Base-by-base conservation (phyloP, 1,140 invertebrate species). In the Sycophaga agraensis region DNA sequence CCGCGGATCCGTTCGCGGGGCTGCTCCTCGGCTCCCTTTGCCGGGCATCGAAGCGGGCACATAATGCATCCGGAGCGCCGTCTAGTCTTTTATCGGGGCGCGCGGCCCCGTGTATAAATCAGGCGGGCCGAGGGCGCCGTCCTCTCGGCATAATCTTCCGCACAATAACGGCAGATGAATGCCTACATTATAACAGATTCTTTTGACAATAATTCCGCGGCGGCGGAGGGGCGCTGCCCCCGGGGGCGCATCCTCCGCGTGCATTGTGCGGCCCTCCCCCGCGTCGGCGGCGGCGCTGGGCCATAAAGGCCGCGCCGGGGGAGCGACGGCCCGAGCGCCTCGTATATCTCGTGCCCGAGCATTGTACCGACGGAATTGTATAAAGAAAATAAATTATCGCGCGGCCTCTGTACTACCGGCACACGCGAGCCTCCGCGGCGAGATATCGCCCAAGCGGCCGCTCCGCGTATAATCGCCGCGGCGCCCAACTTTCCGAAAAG, bases 311-410 rank as follows among this genome's bases (percentile, higher is more conserved):
- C 60, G 53, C 34, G 59, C 31, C 12, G 4, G 21, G 35, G 22
- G 14, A 50, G 48, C 35, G 48, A 9, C 16, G 19, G 4, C 17
- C 51, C 53, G 46, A n/a, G n/a, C n/a, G n/a, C 24, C 34, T 35
- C 56, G 31, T 59, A 70, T 71, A 71, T 71, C 66, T 71, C 65
- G 67, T 59, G 43, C 28, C 56, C 42, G 62, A 45, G 61, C 67
- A 66, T 70, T 70, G 65, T 68, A 70, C 68, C 65, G 68, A 67
- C 65, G 61, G 67, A 70, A 69, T 67, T 67, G 67, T 66, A 50
- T 50, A 68, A 66, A 66, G 70, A 67, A 70, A 70, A 71, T 71
- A 68, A 71, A 69, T 70, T 70, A 71, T 71, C n/a, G n/a, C n/a
- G n/a, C n/a, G n/a, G n/a, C n/a, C n/a, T n/a, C n/a, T n/a, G n/a